Evolutionary conservation across 2,113 vertebrate species (phyloP), one percentile per base, ranked within the genome.

Genomic region (Etheostoma cragini): DNA sequence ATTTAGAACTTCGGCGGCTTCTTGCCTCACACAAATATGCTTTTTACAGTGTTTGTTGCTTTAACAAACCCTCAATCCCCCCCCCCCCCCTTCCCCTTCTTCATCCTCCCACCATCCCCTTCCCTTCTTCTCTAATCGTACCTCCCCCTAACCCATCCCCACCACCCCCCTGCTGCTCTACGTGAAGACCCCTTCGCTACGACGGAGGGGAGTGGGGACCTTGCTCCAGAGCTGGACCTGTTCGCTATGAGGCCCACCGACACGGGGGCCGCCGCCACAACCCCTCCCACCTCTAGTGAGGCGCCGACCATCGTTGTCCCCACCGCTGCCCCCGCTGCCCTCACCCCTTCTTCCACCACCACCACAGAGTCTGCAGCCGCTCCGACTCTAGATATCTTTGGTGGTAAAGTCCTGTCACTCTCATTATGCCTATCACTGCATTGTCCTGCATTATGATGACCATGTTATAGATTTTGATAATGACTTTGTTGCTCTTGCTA

Each of bases 341-440:
- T 96, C 94, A 72, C 95, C 92, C 87, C 90, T 76, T 94, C 94
- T 92, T 94, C 87, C 82, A 80, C 91, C 94, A 95, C 95, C 77
- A 91, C 93, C 89, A 80, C 91, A 90, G 92, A 92, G 86, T 92
- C 96, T 91, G 92, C 95, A 88, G 94, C 95, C 58, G 94, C 96
- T 93, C 96, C 97, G 93, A 86, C 96, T 95, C 97, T 99, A 97
- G 98, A 99, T 97, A 96, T 99, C 95, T 99, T 99, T 96, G 97
- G 98, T 96, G 98, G 98, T 99, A 99, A 99, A 92, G 90, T 95
- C 95, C 87, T 92, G 76, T 91, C 52, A 45, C 91, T 90, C 77
- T 91, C 91, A 89, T 90, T 89, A n/a, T 74, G 69, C 89, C 74
- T 89, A 64, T 80, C 85, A 82, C 84, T 91, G 88, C 91, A 86